Evolutionary conservation across 2,888 invertebrate species (phyloP).

Genomic region (Nemoura dubitans): DNA sequence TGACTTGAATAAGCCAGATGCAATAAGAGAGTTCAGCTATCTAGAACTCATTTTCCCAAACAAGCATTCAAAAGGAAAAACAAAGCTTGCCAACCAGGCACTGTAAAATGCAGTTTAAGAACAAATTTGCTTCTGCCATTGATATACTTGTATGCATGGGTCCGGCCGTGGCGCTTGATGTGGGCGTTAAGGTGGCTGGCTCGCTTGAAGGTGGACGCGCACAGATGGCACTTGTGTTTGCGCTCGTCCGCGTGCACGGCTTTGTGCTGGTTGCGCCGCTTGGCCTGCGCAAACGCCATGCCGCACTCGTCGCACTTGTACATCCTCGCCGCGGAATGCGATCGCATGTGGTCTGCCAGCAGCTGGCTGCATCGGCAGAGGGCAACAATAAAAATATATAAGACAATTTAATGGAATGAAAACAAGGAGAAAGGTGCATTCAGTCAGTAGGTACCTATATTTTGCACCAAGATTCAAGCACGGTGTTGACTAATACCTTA

Average conservation of each 20-base stretch:
- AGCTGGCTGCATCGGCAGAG: background rate
- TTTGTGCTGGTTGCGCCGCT: conserved; percentile 46
- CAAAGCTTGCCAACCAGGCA: too few relatives aligned
- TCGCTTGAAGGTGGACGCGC: conserved; percentile 48
- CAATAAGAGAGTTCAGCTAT: too few relatives aligned
- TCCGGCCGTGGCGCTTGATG: conserved; percentile 39
- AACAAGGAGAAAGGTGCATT: too few relatives aligned
- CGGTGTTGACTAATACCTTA: too few relatives aligned
- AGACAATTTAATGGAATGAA: background rate
- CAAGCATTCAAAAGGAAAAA: too few relatives aligned
- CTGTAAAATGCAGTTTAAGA: too few relatives aligned
- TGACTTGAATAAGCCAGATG: too few relatives aligned
- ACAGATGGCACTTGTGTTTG: conserved; percentile 47
- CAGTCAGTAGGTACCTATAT: too few relatives aligned
- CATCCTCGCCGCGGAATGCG: conserved; percentile 54
- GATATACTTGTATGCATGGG: conserved; percentile 30
- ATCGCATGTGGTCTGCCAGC: conserved; percentile 58
- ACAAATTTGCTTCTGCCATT: background rate
- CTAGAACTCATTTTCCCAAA: too few relatives aligned
- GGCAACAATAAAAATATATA: background rate
- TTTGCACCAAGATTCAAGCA: too few relatives aligned
- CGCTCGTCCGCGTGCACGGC: conserved; percentile 41
- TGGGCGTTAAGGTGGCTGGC: conserved; percentile 40
- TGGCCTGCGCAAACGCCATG: conserved; percentile 54
- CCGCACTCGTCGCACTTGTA: conserved; percentile 56